phyloP scores from a whole-genome alignment of 1,140 invertebrate species.

The Meloidogyne chitwoodi region DNA sequence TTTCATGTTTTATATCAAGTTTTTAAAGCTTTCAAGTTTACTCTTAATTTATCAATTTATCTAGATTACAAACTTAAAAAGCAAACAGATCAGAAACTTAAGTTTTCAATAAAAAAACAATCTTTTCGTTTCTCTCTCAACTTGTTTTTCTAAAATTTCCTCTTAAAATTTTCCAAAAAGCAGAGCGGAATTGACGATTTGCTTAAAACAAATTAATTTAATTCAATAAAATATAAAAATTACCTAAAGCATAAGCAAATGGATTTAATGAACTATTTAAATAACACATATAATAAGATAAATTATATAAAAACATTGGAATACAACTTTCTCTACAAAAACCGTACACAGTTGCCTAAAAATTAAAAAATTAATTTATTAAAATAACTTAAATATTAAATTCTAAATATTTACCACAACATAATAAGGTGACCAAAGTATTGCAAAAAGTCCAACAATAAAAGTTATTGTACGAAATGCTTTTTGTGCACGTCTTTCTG shows the following conservation, averaged over 20 bases:
- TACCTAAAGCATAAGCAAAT: constrained; percentile 85
- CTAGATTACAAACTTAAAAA: too few relatives aligned
- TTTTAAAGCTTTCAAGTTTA: too few relatives aligned
- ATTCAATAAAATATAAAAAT: background rate
- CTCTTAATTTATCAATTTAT: too few relatives aligned
- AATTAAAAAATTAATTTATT: background rate
- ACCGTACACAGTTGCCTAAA: constrained; percentile 57
- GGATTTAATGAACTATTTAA: constrained; percentile 97
- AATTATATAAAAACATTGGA: constrained; percentile 51
- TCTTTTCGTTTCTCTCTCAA: background rate
- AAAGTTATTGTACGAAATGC: constrained; percentile 57
- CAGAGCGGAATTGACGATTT: constrained; percentile 98
- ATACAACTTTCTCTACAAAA: constrained; percentile 59
- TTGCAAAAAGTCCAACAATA: constrained; percentile 58
- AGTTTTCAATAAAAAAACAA: too few relatives aligned
- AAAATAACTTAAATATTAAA: too few relatives aligned
- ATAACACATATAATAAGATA: constrained; percentile 92
- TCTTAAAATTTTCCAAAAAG: constrained; percentile 82
- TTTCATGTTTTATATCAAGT: too few relatives aligned
- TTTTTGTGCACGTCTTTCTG: constrained; percentile 57
- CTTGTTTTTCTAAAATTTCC: constrained; percentile 47
- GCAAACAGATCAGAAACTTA: too few relatives aligned
- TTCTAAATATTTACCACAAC: constrained; percentile 46
- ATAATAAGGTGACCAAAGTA: constrained; percentile 60
- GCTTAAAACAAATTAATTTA: constrained; percentile 63